Percentiles rank a stretch among this genome's conserved stretches.
These are phyloP conservation scores for Apamea crenata DNA, from an alignment of 2,888 invertebrate species.

Conservation along the genomic window DNA sequence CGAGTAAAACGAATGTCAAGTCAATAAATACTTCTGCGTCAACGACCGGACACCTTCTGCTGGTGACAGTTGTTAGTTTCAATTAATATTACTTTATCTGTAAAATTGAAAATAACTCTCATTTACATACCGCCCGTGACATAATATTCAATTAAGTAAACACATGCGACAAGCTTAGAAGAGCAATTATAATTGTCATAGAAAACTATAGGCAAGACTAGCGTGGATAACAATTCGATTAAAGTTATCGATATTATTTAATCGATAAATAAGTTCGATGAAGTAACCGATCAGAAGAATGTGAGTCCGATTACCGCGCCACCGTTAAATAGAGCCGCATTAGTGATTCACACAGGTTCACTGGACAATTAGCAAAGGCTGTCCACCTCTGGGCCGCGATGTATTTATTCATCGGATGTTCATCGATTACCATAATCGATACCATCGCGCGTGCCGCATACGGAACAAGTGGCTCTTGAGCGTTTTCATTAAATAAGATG, in stretches of 20 bases:
- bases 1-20: constrained; percentile 70
- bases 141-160: constrained; percentile 54
- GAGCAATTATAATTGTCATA: constrained; percentile 44
- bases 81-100: constrained; percentile 55
- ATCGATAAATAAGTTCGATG: constrained; percentile 54
- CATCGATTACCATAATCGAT: constrained; percentile 90
- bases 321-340: constrained; percentile 84
- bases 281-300: constrained; percentile 73
- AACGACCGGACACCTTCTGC: constrained; percentile 58
- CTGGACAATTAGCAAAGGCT: constrained; percentile 90
- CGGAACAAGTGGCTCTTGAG: constrained; percentile 80
- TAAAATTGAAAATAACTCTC: constrained; percentile 54
- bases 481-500: constrained; percentile 83
- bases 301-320: constrained; percentile 74
- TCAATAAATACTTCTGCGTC: constrained; percentile 63
- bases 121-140: constrained; percentile 52
- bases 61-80: constrained; percentile 64
- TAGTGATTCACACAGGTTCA: constrained; percentile 88
- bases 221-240: constrained; percentile 15
- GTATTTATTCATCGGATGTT: constrained; percentile 90
- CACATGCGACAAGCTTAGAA: constrained; percentile 22
- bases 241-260: constrained; percentile 63
- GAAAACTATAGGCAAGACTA: constrained; percentile 6
- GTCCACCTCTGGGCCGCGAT: constrained; percentile 88
- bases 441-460: constrained; percentile 88